These are phyloP conservation scores for Morus bassanus DNA, from an alignment of 2,797 vertebrate genomes.

Conservation along the genomic window DNA sequence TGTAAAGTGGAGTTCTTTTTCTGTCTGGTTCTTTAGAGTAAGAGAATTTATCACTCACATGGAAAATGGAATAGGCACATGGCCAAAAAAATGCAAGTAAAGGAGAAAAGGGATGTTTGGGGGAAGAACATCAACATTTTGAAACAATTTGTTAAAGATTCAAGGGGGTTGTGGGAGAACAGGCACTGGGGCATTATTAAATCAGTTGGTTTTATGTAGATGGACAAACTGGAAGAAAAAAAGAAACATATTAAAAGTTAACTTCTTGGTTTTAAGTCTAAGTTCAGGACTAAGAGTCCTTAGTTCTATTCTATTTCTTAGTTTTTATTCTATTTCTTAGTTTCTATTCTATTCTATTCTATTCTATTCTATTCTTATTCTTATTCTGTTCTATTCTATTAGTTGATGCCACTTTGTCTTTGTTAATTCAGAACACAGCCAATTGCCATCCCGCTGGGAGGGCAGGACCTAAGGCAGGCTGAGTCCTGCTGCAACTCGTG, in stretches of 20 bases:
- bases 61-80: not conserved
- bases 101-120: not conserved
- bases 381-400: no score
- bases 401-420: not conserved
- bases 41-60: not conserved
- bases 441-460: not conserved
- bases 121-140: not conserved
- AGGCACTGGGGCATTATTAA: not conserved
- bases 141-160: not conserved
- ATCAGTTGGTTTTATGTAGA: not conserved
- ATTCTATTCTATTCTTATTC: not conserved
- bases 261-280: not conserved
- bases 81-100: not conserved
- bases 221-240: not conserved
- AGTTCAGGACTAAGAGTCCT: not conserved
- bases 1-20: not conserved
- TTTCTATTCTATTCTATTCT: no score
- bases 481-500: not conserved
- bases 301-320: not conserved
- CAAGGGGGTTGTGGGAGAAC: not conserved
- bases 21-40: not conserved
- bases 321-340: not conserved
- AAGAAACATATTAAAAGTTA: not conserved
- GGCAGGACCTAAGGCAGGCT: not conserved
- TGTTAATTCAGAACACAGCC: not conserved